These are phyloP conservation scores for Ooceraea biroi DNA, from an alignment of 1,140 invertebrate genomes.

Conservation along the genomic window DNA sequence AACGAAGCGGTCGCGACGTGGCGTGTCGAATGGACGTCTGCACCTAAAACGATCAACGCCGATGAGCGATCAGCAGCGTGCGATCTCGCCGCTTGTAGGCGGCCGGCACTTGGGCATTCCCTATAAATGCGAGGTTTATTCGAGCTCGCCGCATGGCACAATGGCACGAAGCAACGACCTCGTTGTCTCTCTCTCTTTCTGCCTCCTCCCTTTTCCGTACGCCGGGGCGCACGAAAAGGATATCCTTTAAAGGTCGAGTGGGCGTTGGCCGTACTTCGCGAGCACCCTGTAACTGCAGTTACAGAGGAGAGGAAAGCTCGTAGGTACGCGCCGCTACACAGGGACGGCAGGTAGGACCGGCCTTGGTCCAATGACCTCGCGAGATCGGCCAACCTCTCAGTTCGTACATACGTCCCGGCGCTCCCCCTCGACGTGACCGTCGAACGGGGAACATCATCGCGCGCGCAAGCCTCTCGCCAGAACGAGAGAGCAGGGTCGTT, in stretches of 20 bases:
- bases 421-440: conserved; percentile 52
- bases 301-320: conserved; percentile 23
- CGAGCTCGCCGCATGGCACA: conserved; percentile 29
- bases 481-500: conserved; percentile 57
- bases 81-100: conserved; percentile 65
- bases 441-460: conserved; percentile 34
- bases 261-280: conserved; percentile 40
- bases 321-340: conserved; percentile 27
- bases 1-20: not conserved
- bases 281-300: conserved; percentile 8
- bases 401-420: conserved; percentile 56
- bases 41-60: not conserved
- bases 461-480: not conserved
- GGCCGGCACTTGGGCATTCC: conserved; percentile 58
- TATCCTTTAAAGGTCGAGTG: conserved; percentile 58
- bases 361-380: conserved; percentile 82
- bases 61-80: not conserved
- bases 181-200: not conserved
- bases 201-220: not conserved
- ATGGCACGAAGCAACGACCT: conserved; percentile 44
- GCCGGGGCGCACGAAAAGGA: conserved; percentile 21
- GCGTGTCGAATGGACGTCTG: not conserved
- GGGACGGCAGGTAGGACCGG: conserved; percentile 75
- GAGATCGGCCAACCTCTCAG: conserved; percentile 57
- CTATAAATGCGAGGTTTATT: conserved; percentile 67